Conservation (phyloP, 2,797 vertebrate genomes). For the Petrocephalus sullivani region DNA sequence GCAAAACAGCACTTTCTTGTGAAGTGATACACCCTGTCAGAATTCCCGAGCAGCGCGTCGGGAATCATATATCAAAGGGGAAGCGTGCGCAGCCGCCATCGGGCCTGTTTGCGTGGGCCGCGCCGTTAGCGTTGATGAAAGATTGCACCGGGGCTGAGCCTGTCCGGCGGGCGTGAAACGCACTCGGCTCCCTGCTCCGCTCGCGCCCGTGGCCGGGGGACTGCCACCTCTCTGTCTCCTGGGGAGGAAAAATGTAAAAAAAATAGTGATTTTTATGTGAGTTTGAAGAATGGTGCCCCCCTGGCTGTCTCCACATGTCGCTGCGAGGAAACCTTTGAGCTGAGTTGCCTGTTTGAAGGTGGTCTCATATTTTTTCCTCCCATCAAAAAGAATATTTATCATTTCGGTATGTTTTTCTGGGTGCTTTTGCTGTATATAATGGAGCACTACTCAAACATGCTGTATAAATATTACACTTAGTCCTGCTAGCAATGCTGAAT, state of each 20-base stretch:
- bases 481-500: neutral
- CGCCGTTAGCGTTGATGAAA: conserved; percentile 11
- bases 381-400: conserved; percentile 17
- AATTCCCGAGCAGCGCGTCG: conserved; percentile 36
- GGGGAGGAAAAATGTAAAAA: neutral
- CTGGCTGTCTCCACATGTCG: conserved; percentile 20
- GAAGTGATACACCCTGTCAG: conserved; percentile 29
- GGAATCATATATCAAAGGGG: conserved; percentile 32
- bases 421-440: neutral
- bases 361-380: neutral
- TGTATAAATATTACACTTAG: neutral
- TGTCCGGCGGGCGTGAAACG: conserved; percentile 21
- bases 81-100: conserved; percentile 19
- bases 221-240: neutral
- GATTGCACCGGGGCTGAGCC: conserved; percentile 6
- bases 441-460: neutral
- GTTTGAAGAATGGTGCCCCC: conserved; percentile 34
- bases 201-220: conserved; percentile 23
- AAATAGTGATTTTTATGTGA: conserved; percentile 16
- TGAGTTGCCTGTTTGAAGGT: conserved; percentile 24
- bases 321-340: conserved; percentile 23
- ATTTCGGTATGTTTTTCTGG: conserved; percentile 17
- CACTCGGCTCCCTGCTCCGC: neutral
- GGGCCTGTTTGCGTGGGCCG: conserved; percentile 19
- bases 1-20: conserved; percentile 13